Percentiles rank a stretch among this genome's conserved stretches.
Evolutionary conservation across 2,797 vertebrate genomes (phyloP).

Genomic region (Anguilla marmorata): DNA sequence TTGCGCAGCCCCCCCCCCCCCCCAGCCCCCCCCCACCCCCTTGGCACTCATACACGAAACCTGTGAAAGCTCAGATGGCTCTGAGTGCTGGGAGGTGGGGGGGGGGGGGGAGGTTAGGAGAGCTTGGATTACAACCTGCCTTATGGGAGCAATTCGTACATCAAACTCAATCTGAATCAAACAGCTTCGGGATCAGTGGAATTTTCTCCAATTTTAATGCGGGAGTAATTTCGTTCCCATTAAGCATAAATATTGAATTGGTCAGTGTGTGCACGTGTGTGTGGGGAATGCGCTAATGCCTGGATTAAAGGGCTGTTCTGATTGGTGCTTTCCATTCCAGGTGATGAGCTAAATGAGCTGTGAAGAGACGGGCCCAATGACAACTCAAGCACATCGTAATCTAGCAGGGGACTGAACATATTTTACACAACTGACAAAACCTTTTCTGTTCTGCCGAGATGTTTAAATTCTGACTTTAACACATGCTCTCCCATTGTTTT

Average conservation of each 20-base stretch:
- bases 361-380: slow-evolving; percentile 25
- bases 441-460: neutral
- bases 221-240: neutral
- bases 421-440: neutral
- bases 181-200: neutral
- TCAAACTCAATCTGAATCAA: neutral
- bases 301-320: slow-evolving; percentile 7
- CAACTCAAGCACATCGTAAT: neutral
- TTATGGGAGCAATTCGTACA: neutral
- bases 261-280: neutral
- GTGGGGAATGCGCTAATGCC: slow-evolving; percentile 12
- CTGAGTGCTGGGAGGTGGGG: neutral
- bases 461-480: neutral
- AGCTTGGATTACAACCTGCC: neutral
- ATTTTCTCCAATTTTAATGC: neutral
- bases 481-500: neutral
- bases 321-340: slow-evolving; percentile 47
- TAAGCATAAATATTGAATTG: slow-evolving; percentile 13
- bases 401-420: neutral
- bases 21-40: slow-evolving; percentile 21
- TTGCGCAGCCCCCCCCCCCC: slow-evolving; percentile 10
- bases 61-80: slow-evolving; percentile 23
- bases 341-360: slow-evolving; percentile 55
- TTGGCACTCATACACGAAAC: slow-evolving; percentile 20
- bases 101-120: neutral